phyloP scores from a whole-genome alignment of 2,113 vertebrate species.

The Bufo bufo region DNA sequence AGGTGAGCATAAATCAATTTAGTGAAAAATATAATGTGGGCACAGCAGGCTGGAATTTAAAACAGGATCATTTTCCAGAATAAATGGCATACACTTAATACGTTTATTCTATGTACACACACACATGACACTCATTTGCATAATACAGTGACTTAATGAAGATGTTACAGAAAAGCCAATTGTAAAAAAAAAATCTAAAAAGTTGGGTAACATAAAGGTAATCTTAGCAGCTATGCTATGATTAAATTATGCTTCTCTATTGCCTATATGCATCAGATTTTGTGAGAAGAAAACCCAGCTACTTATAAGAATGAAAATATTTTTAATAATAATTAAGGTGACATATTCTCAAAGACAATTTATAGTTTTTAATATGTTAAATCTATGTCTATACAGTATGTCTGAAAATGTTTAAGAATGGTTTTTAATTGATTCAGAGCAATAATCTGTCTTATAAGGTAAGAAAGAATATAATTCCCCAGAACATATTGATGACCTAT shows the following conservation, averaged over 20 bases:
- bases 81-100: neutral
- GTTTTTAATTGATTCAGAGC: neutral
- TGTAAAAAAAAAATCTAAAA: neutral
- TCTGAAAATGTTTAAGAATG: neutral
- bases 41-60: slow-evolving; percentile 2
- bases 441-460: too few relatives aligned
- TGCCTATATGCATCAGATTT: neutral
- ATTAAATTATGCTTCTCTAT: neutral
- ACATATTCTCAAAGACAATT: too few relatives aligned
- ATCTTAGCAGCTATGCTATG: slow-evolving; percentile 17
- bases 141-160: neutral
- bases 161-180: neutral
- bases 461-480: too few relatives aligned
- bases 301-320: neutral
- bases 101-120: slow-evolving; percentile 2
- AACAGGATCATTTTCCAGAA: neutral
- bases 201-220: neutral
- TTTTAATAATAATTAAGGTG: neutral
- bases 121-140: neutral
- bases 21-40: neutral
- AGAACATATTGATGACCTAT: too few relatives aligned
- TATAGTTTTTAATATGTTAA: neutral
- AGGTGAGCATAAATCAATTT: slow-evolving; percentile 26
- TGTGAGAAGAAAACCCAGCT: neutral
- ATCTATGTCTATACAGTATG: neutral